phyloP scores from a whole-genome alignment of 2,888 invertebrate species.

The Xestobium rufovillosum region DNA sequence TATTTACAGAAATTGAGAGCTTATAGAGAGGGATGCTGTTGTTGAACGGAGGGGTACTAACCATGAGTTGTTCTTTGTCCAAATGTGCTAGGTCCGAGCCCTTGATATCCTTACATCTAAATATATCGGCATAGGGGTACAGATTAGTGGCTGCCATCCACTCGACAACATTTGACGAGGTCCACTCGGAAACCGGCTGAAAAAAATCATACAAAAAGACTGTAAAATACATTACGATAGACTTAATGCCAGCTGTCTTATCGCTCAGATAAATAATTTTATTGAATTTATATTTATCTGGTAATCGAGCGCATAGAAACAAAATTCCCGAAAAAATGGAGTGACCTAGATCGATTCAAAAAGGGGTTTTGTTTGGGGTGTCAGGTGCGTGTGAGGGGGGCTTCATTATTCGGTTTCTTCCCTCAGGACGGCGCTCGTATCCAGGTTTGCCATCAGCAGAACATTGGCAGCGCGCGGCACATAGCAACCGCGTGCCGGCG shows the following conservation, averaged over 20 bases:
- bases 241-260: no score
- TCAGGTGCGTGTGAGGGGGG: no score
- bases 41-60: no score
- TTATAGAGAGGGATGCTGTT: no score
- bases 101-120: slow-evolving; percentile 62
- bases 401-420: no score
- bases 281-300: no score
- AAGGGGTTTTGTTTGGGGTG: slow-evolving; percentile 1
- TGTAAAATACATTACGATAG: slow-evolving; percentile 5
- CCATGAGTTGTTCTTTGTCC: slow-evolving; percentile 60
- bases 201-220: slow-evolving; percentile 30
- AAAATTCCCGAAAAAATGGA: no score
- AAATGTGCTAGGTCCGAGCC: slow-evolving; percentile 58
- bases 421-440: no score
- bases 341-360: background rate
- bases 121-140: slow-evolving; percentile 62
- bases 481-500: slow-evolving; percentile 29
- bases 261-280: no score
- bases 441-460: background rate
- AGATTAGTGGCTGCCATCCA: slow-evolving; percentile 71
- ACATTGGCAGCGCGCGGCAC: slow-evolving; percentile 20
- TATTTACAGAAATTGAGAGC: no score
- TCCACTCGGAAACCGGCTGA: slow-evolving; percentile 64
- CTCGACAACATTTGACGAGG: slow-evolving; percentile 60
- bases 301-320: no score